Conservation (phyloP, 2,888 invertebrate species). For the Quadriops clusia region DNA sequence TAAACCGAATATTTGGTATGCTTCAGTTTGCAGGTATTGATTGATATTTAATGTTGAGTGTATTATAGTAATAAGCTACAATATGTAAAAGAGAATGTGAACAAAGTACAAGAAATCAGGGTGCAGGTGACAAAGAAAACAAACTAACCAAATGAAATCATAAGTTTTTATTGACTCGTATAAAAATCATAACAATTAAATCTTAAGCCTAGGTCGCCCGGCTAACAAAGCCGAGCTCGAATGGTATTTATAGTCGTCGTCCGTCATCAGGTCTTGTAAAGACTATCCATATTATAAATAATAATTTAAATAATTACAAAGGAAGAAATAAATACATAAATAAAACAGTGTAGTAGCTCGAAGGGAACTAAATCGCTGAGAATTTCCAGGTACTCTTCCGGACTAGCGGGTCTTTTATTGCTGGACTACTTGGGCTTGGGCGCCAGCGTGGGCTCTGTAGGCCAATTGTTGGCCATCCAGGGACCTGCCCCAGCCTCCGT, state of each 20-base stretch:
- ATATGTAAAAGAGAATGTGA: too few species aligned
- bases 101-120: too few species aligned
- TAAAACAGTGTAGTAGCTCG: conserved; percentile 10
- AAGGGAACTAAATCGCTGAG: conserved; percentile 27
- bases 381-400: conserved; percentile 35
- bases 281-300: too few species aligned
- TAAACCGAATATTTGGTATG: too few species aligned
- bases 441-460: conserved; percentile 54
- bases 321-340: conserved; percentile 11
- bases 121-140: too few species aligned
- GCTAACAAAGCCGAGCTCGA: conserved; percentile 25
- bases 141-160: too few species aligned
- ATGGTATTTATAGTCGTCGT: conserved; percentile 29
- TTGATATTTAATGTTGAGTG: too few species aligned
- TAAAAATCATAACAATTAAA: conserved; percentile 29
- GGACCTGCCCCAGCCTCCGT: conserved; percentile 65
- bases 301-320: conserved; percentile 23
- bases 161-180: conserved; percentile 25
- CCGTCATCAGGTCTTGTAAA: too few species aligned
- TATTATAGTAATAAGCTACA: too few species aligned
- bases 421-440: conserved; percentile 34
- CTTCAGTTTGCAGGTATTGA: too few species aligned
- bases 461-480: conserved; percentile 66
- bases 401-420: conserved; percentile 23
- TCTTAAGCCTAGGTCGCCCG: conserved; percentile 24